Evolutionary conservation across 2,113 vertebrate species (phyloP), one percentile per base, ranked within the genome.

Genomic region (Ceyx cyanopectus): DNA sequence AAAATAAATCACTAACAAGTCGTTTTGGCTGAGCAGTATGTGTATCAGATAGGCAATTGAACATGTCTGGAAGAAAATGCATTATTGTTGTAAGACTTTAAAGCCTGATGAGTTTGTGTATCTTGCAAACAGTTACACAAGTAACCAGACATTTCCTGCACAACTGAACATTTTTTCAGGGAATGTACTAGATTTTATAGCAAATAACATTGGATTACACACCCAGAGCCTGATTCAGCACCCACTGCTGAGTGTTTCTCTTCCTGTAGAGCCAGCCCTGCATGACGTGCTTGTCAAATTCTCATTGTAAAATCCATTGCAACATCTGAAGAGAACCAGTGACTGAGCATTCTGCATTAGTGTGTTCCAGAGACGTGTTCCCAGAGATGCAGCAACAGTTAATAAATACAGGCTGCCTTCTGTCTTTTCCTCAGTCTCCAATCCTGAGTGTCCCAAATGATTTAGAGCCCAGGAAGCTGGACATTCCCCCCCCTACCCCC

Each of bases 1-100:
- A 91, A 96, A 96, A 94, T 96, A 95, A 96, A 96, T 96, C 85
- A 91, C 92, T 92, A 91, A 93, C 84, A 93, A 95, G 89, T 93
- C 26, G 85, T 96, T 95, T 94, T 96, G 96, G 96, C 94, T 0
- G 4, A 91, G 78, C 45, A 91, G 34, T 80, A 48, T 94, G 87
- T 92, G 92, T 92, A 95, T 96, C 91, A 94, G 87, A 94, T 96
- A 93, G 48, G 76, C 96, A 95, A 37, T n/a, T 94, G 94, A 77
- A 95, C 87, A 96, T 66, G 94, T 87, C 89, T 96, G 92, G 89
- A 94, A 93, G 89, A 89, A 94, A 91, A 95, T 60, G 29, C 72
- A 56, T 95, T 96, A 93, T 83, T 91, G 92, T 96, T 89, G 80
- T 70, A 96, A 94, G 89, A 95, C 87, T 77, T 95, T 89, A 95